Base-by-base conservation (phyloP, 2,888 invertebrate genomes). In the Tenthredo scrophulariae region DNA sequence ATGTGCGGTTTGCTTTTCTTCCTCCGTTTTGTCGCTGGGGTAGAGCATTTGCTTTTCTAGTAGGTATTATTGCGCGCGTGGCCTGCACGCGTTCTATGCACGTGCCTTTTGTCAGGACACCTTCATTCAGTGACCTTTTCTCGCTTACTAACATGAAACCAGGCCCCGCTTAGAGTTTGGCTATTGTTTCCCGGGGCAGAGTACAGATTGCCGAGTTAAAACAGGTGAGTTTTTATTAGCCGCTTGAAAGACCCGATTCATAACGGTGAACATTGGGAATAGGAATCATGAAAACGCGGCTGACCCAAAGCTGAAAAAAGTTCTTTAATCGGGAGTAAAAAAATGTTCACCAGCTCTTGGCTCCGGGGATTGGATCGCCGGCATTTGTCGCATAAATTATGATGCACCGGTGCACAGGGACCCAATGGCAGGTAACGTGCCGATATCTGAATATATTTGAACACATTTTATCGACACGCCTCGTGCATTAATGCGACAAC, bases 391-490 rank as follows among this genome's bases (percentile, higher is more conserved):
- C 62, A 80, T 80, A 80, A 80, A 80, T 80, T 80, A 80, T 80
- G 40, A 80, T 40, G 40, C 37, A 62, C 62, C 22, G 80, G 40
- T 62, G 80, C 80, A 80, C 58, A 18, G 80, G 80, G 62, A 62
- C 40, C 29, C 37, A 22, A 10, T 50, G 58, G 62, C 80, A 77
- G 77, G 77, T 77, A 77, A 77, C 77, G 37, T 77, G 40, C 58
- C 80, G 80, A 80, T 80, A 80, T 80, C 62, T 62, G 22, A 58
- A 80, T 80, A 80, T 79, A 80, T 62, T 50, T 22, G 80, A 62
- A 15, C 37, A 62, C 50, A 62, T 80, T 80, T 80, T 80, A 80
- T 62, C 80, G 80, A 80, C 62, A 80, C 40, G 40, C n/a, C 72
- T 74, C n/a, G 22, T 80, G 62, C 80, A 80, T 80, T 80, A 62